Evolutionary conservation across 30 jellyfish, hydroid and myxozoan species (phyloP), one percentile per base, ranked within the genome.

Genomic region (Aurelia coerulea): DNA sequence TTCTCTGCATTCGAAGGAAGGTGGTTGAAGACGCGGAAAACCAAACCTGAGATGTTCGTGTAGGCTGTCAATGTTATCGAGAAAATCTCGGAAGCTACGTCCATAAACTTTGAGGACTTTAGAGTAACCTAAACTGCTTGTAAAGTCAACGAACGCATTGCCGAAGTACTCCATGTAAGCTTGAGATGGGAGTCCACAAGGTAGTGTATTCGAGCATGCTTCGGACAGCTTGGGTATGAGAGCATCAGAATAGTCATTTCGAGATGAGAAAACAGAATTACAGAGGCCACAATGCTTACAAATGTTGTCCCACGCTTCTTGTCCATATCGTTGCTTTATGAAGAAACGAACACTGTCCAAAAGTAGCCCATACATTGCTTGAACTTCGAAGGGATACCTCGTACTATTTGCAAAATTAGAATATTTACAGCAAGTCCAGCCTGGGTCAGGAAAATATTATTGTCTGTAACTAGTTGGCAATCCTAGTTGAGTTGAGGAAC

Each of bases 31-130:
- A 29, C 51, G 34, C 10, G 94, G 94, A 53, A 58, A 85, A 13
- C 86, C 88, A 52, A 85, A 85, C 9, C 94, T 81, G 37, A 85
- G 78, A 67, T 85, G 94, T 76, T 85, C 94, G 71, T 85, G 94
- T 14, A 85, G 88, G 39, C 88, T 74, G 60, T 85, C 94, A 67
- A 85, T 85, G 58, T 68, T 67, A 62, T 85, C 88, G 29, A 85
- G 35, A 23, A 85, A 71, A 37, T 85, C 94, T 4, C 94, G 94
- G 34, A 85, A 85, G 69, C 81, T 76, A 49, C 94, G 76, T 5
- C 94, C 69, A 72, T 73, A 85, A 18, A 63, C 94, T 29, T 73
- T 85, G 32, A 85, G 88, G 8, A 85, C 88, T 16, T 50, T 85
- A 2, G 83, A 66, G 62, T 85, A 85, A 76, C 94, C 94, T 58